Conservation (phyloP, 2,888 invertebrate genomes). For the Plebejus melissa region DNA sequence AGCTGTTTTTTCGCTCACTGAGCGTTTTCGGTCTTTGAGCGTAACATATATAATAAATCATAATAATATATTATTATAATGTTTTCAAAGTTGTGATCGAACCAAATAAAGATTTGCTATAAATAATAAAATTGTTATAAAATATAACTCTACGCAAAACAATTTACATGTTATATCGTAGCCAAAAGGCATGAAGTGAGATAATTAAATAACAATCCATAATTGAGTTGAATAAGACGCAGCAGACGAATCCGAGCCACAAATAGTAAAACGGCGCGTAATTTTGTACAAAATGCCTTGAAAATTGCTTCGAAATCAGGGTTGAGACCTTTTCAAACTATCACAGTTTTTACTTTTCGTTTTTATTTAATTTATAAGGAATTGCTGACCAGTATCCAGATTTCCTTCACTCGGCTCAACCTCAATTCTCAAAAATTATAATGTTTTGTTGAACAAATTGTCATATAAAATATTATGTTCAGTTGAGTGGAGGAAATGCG, state of each 20-base stretch:
- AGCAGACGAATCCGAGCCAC: slow-evolving; percentile 5
- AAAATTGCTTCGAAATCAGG: slow-evolving; percentile 52
- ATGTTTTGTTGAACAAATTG: too few species aligned
- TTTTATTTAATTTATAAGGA: too few species aligned
- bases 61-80: too few species aligned
- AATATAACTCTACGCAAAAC: background rate
- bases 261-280: slow-evolving; percentile 27
- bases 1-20: too few species aligned
- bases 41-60: too few species aligned
- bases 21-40: too few species aligned
- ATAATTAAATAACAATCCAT: slow-evolving; percentile 29
- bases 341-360: background rate
- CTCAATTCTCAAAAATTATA: too few species aligned
- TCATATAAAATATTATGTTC: too few species aligned
- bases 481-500: too few species aligned
- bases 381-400: too few species aligned
- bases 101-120: background rate
- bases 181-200: slow-evolving; percentile 26
- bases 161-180: slow-evolving; percentile 11
- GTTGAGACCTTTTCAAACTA: background rate
- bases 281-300: slow-evolving; percentile 48
- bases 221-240: slow-evolving; percentile 27
- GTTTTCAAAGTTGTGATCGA: background rate
- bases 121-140: slow-evolving; percentile 9
- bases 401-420: too few species aligned